These are phyloP conservation scores for Trididemnum nubilum DNA, from an alignment of 23 tunicate genomes.

Conservation along the genomic window DNA sequence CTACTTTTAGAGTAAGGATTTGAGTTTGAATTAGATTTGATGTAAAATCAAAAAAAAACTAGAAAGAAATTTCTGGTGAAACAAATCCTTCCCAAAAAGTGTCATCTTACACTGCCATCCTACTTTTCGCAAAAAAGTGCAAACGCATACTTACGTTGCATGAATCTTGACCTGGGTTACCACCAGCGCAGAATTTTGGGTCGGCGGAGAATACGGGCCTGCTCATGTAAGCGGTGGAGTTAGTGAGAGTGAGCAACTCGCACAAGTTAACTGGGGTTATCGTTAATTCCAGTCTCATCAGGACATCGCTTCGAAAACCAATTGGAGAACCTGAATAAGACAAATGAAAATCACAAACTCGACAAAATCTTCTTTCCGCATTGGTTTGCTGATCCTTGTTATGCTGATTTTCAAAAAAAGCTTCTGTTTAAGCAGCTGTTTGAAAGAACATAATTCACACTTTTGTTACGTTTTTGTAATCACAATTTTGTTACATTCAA, in stretches of 20 bases:
- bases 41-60: no score
- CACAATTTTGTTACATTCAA: no score
- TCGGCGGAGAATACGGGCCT: neutral
- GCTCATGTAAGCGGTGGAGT: neutral
- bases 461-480: no score
- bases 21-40: no score
- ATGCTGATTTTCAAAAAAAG: neutral
- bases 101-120: no score
- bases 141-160: constrained; percentile 56
- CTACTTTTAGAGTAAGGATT: no score
- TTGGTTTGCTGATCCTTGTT: no score
- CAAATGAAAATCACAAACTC: neutral
- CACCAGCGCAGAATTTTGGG: constrained; percentile 73
- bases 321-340: constrained; percentile 16
- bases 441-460: no score
- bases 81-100: no score
- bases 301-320: neutral
- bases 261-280: neutral
- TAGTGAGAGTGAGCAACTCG: neutral
- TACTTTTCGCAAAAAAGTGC: no score
- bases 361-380: neutral
- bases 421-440: no score
- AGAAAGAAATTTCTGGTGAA: no score
- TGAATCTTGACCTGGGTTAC: constrained; percentile 54
- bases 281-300: neutral